A percentile compares a stretch with the other conserved stretches of the same genome.
phyloP scores from a whole-genome alignment of 2,888 invertebrate genomes.

The Thera britannica region DNA sequence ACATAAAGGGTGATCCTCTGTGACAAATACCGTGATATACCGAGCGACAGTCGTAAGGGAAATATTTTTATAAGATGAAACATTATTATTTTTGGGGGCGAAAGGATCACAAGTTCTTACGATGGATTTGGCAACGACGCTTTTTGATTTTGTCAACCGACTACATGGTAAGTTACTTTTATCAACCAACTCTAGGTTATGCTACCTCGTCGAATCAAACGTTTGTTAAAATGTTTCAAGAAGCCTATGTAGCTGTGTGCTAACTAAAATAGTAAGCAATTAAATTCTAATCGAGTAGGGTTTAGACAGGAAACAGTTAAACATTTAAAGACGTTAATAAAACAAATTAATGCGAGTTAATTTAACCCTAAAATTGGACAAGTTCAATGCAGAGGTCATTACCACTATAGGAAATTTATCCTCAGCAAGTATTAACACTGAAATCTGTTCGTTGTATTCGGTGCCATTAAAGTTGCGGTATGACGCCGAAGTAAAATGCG shows the following conservation, averaged over 20 bases:
- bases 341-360: constrained; percentile 79
- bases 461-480: constrained; percentile 76
- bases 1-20: constrained; percentile 85
- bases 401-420: constrained; percentile 83
- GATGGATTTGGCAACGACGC: constrained; percentile 72
- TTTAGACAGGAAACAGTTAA: constrained; percentile 77
- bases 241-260: constrained; percentile 22
- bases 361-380: constrained; percentile 82
- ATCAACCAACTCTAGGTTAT: constrained; percentile 8
- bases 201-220: constrained; percentile 5
- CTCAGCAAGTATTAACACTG: constrained; percentile 81
- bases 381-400: constrained; percentile 84
- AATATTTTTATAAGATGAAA: constrained; percentile 86
- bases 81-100: constrained; percentile 84
- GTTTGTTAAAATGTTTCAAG: constrained; percentile 18
- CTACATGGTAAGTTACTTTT: constrained; percentile 20
- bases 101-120: constrained; percentile 76
- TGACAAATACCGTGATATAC: constrained; percentile 85
- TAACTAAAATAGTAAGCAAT: constrained; percentile 52
- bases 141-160: constrained; percentile 14
- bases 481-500: constrained; percentile 60
- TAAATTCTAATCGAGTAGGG: constrained; percentile 61
- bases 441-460: constrained; percentile 83
- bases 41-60: constrained; percentile 83
- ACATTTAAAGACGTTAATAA: constrained; percentile 80